A percentile compares a stretch with the other conserved stretches of the same genome.
Conservation (phyloP, 2,888 invertebrate genomes). For the Nomada goodeniana region DNA sequence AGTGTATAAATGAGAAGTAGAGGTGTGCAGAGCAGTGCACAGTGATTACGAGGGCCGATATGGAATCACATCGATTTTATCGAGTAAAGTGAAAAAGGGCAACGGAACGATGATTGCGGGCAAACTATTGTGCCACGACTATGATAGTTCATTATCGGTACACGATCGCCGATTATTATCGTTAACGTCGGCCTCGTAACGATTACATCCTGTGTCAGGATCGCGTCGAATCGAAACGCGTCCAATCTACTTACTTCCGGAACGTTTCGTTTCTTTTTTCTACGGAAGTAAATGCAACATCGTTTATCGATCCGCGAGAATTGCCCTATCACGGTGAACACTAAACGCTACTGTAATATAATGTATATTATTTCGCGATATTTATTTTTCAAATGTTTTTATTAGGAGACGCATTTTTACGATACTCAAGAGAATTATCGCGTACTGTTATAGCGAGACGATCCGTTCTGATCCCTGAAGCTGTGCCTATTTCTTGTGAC, state of each 20-base stretch:
- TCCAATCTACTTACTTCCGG: slow-evolving; percentile 30
- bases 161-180: slow-evolving; percentile 29
- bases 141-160: slow-evolving; percentile 42
- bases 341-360: slow-evolving; percentile 81
- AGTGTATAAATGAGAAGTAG: slow-evolving; percentile 65
- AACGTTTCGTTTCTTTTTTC: slow-evolving; percentile 20
- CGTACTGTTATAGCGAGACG: slow-evolving; percentile 66
- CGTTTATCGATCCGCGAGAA: slow-evolving; percentile 68
- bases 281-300: slow-evolving; percentile 37
- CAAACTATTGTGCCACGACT: slow-evolving; percentile 30
- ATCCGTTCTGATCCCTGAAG: slow-evolving; percentile 62
- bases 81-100: slow-evolving; percentile 48
- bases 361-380: slow-evolving; percentile 80
- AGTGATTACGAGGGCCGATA: slow-evolving; percentile 21
- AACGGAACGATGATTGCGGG: slow-evolving; percentile 61
- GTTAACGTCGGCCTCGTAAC: slow-evolving; percentile 7
- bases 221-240: slow-evolving; percentile 16
- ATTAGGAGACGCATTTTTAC: slow-evolving; percentile 77
- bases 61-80: slow-evolving; percentile 45
- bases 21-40: slow-evolving; percentile 32
- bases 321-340: slow-evolving; percentile 67
- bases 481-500: slow-evolving; percentile 16
- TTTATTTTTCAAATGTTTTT: slow-evolving; percentile 78
- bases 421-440: slow-evolving; percentile 68
- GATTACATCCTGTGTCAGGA: slow-evolving; percentile 14